phyloP scores from a whole-genome alignment of 2,113 vertebrate species.

The Coryphaenoides rupestris region DNA sequence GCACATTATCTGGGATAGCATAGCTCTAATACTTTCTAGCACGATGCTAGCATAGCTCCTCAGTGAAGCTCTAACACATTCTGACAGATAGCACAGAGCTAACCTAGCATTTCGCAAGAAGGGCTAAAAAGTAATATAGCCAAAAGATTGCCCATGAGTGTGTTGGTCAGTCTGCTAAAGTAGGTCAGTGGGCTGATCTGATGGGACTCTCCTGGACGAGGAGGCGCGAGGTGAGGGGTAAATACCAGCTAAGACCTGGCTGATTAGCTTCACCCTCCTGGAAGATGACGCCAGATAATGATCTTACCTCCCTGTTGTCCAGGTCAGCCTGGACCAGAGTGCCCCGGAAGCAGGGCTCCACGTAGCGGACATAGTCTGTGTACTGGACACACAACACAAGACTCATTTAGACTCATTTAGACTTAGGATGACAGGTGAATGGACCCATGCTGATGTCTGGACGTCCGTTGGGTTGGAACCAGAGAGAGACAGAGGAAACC shows the following conservation, averaged over 20 bases:
- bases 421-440: background rate
- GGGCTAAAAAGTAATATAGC: too few relatives aligned
- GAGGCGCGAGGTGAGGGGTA: too few relatives aligned
- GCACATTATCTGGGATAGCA: background rate
- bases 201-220: background rate
- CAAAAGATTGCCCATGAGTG: background rate
- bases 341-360: constrained; percentile 94
- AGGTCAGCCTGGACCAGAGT: constrained; percentile 92
- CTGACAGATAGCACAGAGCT: too few relatives aligned
- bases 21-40: too few relatives aligned
- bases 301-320: constrained; percentile 93
- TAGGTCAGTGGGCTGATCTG: constrained; percentile 11
- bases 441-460: background rate
- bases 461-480: too few relatives aligned
- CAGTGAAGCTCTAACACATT: too few relatives aligned
- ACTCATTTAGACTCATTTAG: background rate
- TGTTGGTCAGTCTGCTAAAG: background rate
- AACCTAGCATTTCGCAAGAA: too few relatives aligned
- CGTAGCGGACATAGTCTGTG: constrained; percentile 90
- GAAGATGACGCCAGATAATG: constrained; percentile 26
- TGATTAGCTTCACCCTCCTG: too few relatives aligned
- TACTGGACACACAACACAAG: constrained; percentile 78
- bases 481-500: background rate
- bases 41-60: too few relatives aligned
- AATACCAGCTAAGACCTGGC: too few relatives aligned